phyloP scores from a whole-genome alignment of 2,888 invertebrate species.

The Mesochorus sp. region DNA sequence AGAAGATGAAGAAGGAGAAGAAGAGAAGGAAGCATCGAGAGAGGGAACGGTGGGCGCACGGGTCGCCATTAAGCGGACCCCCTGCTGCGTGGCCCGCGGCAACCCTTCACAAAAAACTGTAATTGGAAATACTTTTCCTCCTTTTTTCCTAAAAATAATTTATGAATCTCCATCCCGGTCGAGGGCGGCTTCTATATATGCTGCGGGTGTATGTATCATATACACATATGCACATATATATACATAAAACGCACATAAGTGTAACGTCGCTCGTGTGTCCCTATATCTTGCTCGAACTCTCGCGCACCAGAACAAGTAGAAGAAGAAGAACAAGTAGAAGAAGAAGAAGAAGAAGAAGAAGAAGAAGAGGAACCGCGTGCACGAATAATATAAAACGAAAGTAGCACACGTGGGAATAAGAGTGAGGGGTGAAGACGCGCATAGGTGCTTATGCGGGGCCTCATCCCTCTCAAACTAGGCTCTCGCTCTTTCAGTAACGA shows the following conservation, averaged over 20 bases:
- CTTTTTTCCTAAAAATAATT: conserved; percentile 82
- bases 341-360: no score
- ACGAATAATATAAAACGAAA: conserved; percentile 43
- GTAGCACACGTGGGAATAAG: conserved; percentile 52
- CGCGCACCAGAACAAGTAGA: no score
- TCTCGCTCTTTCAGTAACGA: conserved; percentile 46
- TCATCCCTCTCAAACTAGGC: background rate
- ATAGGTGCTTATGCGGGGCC: conserved; percentile 23
- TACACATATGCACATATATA: conserved; percentile 4
- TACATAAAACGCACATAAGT: conserved; percentile 20
- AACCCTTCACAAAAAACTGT: conserved; percentile 82
- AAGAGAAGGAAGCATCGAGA: conserved; percentile 61
- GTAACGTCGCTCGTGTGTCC: conserved; percentile 33
- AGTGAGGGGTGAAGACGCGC: conserved; percentile 49
- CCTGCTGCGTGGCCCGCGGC: conserved; percentile 82
- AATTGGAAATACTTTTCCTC: conserved; percentile 82
- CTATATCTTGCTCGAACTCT: no score
- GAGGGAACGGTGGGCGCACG: conserved; percentile 78
- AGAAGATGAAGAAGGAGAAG: conserved; percentile 56
- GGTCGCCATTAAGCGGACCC: conserved; percentile 82
- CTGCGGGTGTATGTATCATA: conserved; percentile 29
- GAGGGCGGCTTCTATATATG: conserved; percentile 62
- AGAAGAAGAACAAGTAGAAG: no score
- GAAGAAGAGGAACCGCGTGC: conserved; percentile 9
- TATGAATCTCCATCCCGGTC: conserved; percentile 78